Evolutionary conservation across 2,888 invertebrate genomes (phyloP).

Genomic region (Hartigia nigra): DNA sequence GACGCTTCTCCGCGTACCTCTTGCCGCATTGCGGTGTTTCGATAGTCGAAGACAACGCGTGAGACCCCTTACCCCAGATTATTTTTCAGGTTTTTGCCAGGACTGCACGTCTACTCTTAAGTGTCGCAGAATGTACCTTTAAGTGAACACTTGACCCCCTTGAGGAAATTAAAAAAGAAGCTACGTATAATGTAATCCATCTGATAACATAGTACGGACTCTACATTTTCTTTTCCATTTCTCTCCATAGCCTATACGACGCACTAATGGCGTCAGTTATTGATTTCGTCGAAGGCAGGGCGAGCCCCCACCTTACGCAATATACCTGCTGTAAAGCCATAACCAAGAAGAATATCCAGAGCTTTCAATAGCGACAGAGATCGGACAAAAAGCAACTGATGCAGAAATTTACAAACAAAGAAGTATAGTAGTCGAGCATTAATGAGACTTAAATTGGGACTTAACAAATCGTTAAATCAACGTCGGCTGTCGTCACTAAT

Average conservation of each 20-base stretch:
- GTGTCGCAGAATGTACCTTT: not conserved
- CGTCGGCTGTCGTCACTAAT: not conserved
- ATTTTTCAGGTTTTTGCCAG: not conserved
- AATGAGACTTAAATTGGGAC: not conserved
- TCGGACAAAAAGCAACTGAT: not conserved
- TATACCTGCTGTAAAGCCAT: not conserved
- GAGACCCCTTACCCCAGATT: constrained; percentile 1
- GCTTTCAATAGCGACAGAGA: not conserved
- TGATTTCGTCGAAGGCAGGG: constrained; percentile 17
- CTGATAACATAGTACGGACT: not conserved
- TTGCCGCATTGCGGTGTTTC: constrained; percentile 24
- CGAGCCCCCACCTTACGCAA: not conserved
- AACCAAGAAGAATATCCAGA: not conserved
- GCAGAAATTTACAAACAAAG: not conserved
- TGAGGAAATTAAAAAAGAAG: not conserved
- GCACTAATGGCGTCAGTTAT: constrained; percentile 24
- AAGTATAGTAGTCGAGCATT: not conserved
- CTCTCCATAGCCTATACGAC: not conserved
- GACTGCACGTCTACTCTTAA: not conserved
- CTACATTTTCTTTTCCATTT: not conserved
- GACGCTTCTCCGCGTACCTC: not conserved
- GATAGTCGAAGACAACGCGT: constrained; percentile 4
- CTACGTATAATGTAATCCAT: not conserved
- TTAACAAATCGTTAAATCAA: not conserved
- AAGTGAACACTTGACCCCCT: not conserved